These are phyloP conservation scores for Anthrax anthrax DNA, from an alignment of 2,888 invertebrate genomes.

Conservation along the genomic window DNA sequence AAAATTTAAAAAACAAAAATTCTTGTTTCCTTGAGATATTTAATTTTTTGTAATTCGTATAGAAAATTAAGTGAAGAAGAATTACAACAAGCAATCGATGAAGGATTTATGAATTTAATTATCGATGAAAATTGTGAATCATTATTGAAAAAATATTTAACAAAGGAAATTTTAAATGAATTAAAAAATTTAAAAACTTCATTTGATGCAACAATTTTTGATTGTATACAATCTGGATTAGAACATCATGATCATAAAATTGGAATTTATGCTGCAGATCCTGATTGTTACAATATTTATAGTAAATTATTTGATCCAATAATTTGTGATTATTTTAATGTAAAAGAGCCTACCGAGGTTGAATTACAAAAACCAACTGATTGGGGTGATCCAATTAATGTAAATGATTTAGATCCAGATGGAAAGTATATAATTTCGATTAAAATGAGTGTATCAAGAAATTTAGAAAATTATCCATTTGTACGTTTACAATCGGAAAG, in stretches of 20 bases:
- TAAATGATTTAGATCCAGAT: slow-evolving; percentile 48
- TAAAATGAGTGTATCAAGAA: slow-evolving; percentile 48
- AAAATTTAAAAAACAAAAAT: too few relatives aligned
- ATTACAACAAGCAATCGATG: slow-evolving; percentile 19
- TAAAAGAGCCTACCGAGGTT: slow-evolving; percentile 17
- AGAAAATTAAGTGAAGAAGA: not conserved
- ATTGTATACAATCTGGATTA: slow-evolving; percentile 49
- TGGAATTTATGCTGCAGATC: slow-evolving; percentile 52
- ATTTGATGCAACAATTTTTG: slow-evolving; percentile 42
- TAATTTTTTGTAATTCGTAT: too few relatives aligned
- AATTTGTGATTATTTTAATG: slow-evolving; percentile 48
- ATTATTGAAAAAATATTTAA: slow-evolving; percentile 47
- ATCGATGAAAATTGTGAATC: slow-evolving; percentile 40
- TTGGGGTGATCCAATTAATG: slow-evolving; percentile 44
- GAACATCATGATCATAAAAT: slow-evolving; percentile 46
- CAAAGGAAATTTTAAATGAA: slow-evolving; percentile 38
- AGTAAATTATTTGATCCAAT: slow-evolving; percentile 49
- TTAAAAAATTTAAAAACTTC: slow-evolving; percentile 40
- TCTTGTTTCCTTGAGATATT: too few relatives aligned
- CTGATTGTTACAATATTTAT: slow-evolving; percentile 48
- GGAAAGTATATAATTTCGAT: slow-evolving; percentile 47
- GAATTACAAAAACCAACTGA: slow-evolving; percentile 47
- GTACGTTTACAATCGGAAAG: slow-evolving; percentile 48
- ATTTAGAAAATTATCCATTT: slow-evolving; percentile 45
- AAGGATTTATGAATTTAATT: slow-evolving; percentile 37